A percentile compares a stretch with the other conserved stretches of the same genome.
phyloP scores from a whole-genome alignment of 2,888 invertebrate species.

The Dilophus febrilis region DNA sequence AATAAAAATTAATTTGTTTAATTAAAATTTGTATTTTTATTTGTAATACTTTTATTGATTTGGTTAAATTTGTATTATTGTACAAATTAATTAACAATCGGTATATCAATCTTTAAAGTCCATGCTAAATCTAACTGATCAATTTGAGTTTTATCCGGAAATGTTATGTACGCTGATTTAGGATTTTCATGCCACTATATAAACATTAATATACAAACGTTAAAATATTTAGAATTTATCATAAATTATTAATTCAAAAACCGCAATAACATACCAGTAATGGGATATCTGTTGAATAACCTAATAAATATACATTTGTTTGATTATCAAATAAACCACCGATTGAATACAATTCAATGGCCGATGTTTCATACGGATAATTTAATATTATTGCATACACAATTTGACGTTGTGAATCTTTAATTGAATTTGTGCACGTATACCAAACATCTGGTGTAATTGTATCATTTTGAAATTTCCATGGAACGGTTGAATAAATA shows the following conservation, averaged over 20 bases:
- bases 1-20: too few relatives aligned
- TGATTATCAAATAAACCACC: conserved; percentile 18
- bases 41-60: too few relatives aligned
- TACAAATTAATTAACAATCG: too few relatives aligned
- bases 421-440: conserved; percentile 22
- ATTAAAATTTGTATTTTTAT: too few relatives aligned
- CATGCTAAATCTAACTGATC: conserved; percentile 25
- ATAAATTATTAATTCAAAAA: too few relatives aligned
- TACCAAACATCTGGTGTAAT: conserved; percentile 58
- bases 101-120: conserved; percentile 25
- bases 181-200: conserved; percentile 19
- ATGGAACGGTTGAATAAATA: conserved; percentile 62
- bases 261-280: too few relatives aligned
- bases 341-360: conserved; percentile 33
- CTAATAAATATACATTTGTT: conserved; percentile 33
- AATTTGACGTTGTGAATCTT: conserved; percentile 1
- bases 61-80: too few relatives aligned
- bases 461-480: conserved; percentile 69
- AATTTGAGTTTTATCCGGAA: conserved; percentile 24
- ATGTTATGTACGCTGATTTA: conserved; percentile 18
- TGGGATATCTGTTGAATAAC: conserved; percentile 28
- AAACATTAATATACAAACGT: conserved; percentile 4
- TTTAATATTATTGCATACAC: conserved; percentile 52
- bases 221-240: too few relatives aligned
- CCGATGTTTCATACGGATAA: conserved; percentile 45